Percentiles rank a stretch among this genome's conserved stretches.
Evolutionary conservation across 2,113 vertebrate genomes (phyloP).

Genomic region (Himantopus leucocephalus): DNA sequence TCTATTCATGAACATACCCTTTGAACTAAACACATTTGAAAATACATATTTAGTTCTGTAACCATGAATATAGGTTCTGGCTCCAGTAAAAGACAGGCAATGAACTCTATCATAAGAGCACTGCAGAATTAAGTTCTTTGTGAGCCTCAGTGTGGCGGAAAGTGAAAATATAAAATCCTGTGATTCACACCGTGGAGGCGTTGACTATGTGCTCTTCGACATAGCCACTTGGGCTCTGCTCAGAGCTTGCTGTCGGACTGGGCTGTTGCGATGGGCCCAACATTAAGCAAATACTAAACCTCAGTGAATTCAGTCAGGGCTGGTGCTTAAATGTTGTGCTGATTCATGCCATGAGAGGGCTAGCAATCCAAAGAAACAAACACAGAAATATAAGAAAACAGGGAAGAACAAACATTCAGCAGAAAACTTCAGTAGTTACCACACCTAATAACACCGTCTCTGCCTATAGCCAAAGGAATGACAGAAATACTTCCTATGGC

Average conservation of each 20-base stretch:
- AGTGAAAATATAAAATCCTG: not conserved
- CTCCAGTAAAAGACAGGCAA: not conserved
- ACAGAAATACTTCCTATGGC: not conserved
- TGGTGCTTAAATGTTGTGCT: not conserved
- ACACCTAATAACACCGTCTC: not conserved
- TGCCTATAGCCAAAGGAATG: not conserved
- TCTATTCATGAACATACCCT: slow-evolving; percentile 10
- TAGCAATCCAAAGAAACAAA: not conserved
- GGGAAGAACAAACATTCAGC: not conserved
- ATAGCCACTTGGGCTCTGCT: not conserved
- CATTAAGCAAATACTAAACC: not conserved
- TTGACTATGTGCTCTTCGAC: not conserved
- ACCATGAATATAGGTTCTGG: not conserved
- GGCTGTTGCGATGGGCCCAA: not conserved
- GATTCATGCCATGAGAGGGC: not conserved
- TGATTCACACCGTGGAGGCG: not conserved
- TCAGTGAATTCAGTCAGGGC: not conserved
- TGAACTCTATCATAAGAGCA: not conserved
- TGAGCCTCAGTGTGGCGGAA: not conserved
- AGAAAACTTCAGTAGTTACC: not conserved
- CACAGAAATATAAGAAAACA: not conserved
- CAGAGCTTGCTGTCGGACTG: not conserved
- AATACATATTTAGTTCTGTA: not conserved
- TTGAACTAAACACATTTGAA: slow-evolving; percentile 16
- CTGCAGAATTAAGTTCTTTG: not conserved